Evolutionary conservation across 2,797 vertebrate species (phyloP), one percentile per base, ranked within the genome.

Genomic region (Oreortyx pictus): DNA sequence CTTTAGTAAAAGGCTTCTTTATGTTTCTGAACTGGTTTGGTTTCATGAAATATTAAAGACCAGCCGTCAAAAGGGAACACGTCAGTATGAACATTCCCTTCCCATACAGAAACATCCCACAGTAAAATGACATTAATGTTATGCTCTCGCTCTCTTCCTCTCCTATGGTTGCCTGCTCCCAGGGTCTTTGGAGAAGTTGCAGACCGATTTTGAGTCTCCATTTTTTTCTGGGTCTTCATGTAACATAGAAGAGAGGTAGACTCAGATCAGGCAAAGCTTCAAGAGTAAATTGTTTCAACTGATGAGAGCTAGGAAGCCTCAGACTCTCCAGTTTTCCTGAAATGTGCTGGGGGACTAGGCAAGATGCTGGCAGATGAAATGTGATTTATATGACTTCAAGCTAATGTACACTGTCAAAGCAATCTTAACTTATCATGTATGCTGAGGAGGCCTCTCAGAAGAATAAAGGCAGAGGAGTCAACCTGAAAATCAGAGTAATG

Each of bases 31-130:
- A 92, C 93, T 88, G 92, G 86, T 94, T 95, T 94, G 59, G 74
- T 95, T 94, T 91, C 71, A 95, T 96, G 79, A 96, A 97, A 96
- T 94, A 97, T 96, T 97, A 88, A 96, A 96, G 44, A 90, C 49
- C 73, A 78, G 70, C 61, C 17, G 3, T 82, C 92, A 92, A 92
- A 95, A 95, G 35, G 56, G 64, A 94, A 79, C 52, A 88, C 3
- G 14, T 94, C 94, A 93, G 70, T 76, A 72, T 0, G 0, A 96
- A 92, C 87, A 67, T 81, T 83, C 70, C 20, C 93, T 76, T 91
- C 62, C 79, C 39, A 41, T 89, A 83, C 39, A 88, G 80, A 95
- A 94, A 43, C 35, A 86, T 88, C 54, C 66, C 83, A 70, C 50
- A 70, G 90, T 67, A 75, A 94, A 93, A 71, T 14, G 61, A 74